Evolutionary conservation across 2,113 vertebrate species (phyloP).

Genomic region (Zosterops pallidus): DNA sequence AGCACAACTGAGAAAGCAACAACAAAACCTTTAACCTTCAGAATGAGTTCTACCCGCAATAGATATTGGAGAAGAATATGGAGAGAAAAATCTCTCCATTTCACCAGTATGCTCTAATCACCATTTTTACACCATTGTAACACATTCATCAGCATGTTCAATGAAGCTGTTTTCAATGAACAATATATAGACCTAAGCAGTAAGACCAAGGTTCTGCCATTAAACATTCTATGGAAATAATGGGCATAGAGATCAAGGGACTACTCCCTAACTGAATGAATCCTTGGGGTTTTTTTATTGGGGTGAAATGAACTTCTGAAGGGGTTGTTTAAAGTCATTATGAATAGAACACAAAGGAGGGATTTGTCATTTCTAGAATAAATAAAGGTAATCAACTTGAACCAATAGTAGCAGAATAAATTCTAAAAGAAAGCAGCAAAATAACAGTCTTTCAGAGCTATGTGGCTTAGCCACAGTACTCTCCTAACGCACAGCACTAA

Average conservation of each 20-base stretch:
- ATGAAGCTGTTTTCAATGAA: neutral
- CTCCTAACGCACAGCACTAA: neutral
- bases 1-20: neutral
- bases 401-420: neutral
- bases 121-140: neutral
- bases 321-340: neutral
- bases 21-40: neutral
- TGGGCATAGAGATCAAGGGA: neutral
- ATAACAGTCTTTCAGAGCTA: neutral
- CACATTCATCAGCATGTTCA: neutral
- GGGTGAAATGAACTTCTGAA: neutral
- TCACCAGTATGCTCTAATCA: neutral
- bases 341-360: neutral
- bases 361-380: neutral
- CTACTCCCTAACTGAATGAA: neutral
- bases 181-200: accelerated
- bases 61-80: too few relatives aligned
- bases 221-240: neutral
- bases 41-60: accelerated
- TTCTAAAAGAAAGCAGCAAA: neutral
- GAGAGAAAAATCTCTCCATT: neutral
- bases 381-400: neutral
- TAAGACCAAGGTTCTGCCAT: neutral
- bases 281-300: accelerated
- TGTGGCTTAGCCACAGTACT: neutral